Conservation (phyloP, 2,888 invertebrate genomes). For the Diarsia mendica region DNA sequence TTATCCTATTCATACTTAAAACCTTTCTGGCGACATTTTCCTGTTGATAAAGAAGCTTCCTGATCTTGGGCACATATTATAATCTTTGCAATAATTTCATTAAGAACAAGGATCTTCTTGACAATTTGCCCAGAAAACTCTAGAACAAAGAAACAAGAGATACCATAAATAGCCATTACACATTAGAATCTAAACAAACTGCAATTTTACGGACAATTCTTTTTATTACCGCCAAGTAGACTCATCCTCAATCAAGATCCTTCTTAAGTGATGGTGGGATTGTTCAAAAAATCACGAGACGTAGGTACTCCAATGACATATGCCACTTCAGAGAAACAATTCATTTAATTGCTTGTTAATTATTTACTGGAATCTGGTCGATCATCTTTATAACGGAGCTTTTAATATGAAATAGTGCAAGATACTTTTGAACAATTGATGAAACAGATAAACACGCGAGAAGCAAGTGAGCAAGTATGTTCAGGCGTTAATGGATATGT, state of each 20-base stretch:
- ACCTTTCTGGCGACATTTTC: no score
- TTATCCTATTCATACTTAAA: no score
- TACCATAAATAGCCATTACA: conserved; percentile 15
- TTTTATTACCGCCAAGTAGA: conserved; percentile 46
- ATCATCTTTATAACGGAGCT: conserved; percentile 3
- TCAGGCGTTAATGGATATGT: neutral
- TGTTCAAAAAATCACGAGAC: conserved; percentile 35
- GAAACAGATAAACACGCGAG: neutral
- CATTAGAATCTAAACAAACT: conserved; percentile 15
- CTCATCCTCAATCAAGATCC: conserved; percentile 57
- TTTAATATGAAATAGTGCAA: conserved; percentile 6
- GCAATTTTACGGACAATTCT: conserved; percentile 27
- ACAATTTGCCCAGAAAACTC: conserved; percentile 12
- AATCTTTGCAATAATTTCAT: neutral
- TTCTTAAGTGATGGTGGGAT: conserved; percentile 41
- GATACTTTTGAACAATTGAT: neutral
- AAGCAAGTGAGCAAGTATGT: neutral
- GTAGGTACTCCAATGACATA: conserved; percentile 30
- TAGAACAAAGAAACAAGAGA: conserved; percentile 13
- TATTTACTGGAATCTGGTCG: conserved; percentile 19
- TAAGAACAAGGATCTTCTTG: neutral
- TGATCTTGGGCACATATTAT: neutral
- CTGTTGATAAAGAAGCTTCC: neutral
- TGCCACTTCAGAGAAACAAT: conserved; percentile 53
- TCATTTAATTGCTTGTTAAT: conserved; percentile 47